phyloP scores from a whole-genome alignment of 1,140 invertebrate genomes.

The Aphidius gifuensis region DNA sequence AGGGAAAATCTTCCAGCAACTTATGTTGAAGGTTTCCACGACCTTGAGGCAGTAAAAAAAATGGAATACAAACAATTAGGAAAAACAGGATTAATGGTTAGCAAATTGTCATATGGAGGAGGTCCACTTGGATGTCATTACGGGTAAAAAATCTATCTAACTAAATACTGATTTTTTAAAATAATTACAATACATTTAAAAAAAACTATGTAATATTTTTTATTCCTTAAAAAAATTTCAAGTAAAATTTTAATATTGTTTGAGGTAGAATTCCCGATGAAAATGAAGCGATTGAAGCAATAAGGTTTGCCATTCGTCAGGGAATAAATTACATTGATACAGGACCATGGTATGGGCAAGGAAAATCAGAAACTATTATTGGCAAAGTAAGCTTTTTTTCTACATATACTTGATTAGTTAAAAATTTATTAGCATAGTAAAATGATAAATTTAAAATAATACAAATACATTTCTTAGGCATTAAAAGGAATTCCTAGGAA shows the following conservation, averaged over 20 bases:
- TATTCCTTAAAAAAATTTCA: neutral
- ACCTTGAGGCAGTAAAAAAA: conserved; percentile 52
- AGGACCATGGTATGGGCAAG: conserved; percentile 88
- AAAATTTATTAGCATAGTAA: conserved; percentile 5
- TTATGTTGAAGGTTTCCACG: conserved; percentile 60
- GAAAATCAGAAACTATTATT: conserved; percentile 73
- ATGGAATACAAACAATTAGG: conserved; percentile 60
- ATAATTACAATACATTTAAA: too few species aligned
- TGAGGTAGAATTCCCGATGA: conserved; percentile 56
- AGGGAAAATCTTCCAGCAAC: conserved; percentile 50
- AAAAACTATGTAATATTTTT: too few species aligned
- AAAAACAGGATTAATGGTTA: conserved; percentile 60
- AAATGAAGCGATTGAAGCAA: conserved; percentile 65
- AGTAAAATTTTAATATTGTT: conserved; percentile 2
- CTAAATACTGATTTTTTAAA: neutral
- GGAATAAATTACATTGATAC: conserved; percentile 93
- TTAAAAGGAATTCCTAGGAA: conserved; percentile 74
- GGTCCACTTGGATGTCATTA: conserved; percentile 51
- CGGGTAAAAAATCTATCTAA: conserved; percentile 35
- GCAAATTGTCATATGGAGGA: conserved; percentile 61
- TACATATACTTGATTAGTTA: neutral
- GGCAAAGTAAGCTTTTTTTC: conserved; percentile 66
- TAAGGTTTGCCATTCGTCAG: conserved; percentile 67
- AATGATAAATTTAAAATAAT: conserved; percentile 1
- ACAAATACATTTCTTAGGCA: conserved; percentile 56